These are phyloP conservation scores for Conops quadrifasciatus DNA, from an alignment of 2,888 invertebrate genomes.

Conservation along the genomic window DNA sequence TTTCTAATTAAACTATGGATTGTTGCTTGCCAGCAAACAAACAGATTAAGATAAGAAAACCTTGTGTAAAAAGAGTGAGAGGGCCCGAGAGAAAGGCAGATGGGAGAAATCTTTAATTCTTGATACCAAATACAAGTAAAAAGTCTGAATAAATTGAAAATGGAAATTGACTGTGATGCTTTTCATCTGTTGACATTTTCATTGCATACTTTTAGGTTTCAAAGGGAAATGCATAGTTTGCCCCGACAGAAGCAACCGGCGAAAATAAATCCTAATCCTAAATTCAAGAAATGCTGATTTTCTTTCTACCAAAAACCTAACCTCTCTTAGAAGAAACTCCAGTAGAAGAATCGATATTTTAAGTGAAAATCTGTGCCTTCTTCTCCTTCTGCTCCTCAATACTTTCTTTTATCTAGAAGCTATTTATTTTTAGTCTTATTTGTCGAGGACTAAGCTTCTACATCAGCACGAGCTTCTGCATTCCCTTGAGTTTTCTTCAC, in stretches of 20 bases:
- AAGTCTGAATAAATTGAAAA: neutral
- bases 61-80: neutral
- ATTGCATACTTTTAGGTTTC: conserved; percentile 13
- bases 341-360: no score
- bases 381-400: conserved; percentile 11
- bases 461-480: neutral
- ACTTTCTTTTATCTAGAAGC: neutral
- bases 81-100: neutral
- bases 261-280: no score
- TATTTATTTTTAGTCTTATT: conserved; percentile 7
- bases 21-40: conserved; percentile 28
- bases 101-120: neutral
- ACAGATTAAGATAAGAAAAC: neutral
- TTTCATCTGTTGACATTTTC: conserved; percentile 20
- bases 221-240: no score
- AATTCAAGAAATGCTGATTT: no score
- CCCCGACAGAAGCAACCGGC: neutral
- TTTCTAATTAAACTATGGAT: conserved; percentile 44
- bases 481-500: conserved; percentile 31
- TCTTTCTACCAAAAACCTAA: no score
- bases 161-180: neutral
- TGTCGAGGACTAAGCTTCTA: conserved; percentile 8
- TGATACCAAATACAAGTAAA: neutral
- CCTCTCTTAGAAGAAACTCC: no score
- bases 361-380: no score